A percentile compares a stretch with the other conserved stretches of the same genome.
Conservation (phyloP, 2,113 vertebrate genomes). For the Platichthys flesus region DNA sequence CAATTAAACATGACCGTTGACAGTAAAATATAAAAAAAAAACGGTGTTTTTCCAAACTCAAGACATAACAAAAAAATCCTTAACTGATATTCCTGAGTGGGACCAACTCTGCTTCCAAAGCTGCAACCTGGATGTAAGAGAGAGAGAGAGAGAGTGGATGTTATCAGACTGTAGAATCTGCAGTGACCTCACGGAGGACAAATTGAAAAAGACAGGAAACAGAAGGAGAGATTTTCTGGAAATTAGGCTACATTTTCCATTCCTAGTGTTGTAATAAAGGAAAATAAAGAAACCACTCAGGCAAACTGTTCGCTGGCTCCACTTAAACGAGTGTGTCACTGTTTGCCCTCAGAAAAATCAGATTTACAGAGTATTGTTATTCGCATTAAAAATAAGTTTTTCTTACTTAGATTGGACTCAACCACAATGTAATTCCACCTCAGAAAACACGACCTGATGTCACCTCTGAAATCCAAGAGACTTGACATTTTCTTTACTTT, state of each 20-base stretch:
- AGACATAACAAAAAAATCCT: not conserved
- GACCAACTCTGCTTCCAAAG: not conserved
- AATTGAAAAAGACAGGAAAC: conserved; percentile 29
- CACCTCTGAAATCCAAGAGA: conserved; percentile 12
- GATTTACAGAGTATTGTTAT: not conserved
- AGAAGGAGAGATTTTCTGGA: conserved; percentile 28
- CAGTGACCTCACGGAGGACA: conserved; percentile 9
- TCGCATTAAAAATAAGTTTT: not conserved
- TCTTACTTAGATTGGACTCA: not conserved
- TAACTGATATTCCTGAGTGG: conserved; percentile 1
- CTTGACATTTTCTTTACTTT: conserved; percentile 29
- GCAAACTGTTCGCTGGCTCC: conserved; percentile 3
- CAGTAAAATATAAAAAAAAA: conserved; percentile 5
- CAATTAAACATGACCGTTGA: conserved; percentile 23
- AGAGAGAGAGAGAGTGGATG: not conserved
- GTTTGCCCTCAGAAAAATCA: not conserved
- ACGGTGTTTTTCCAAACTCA: not conserved
- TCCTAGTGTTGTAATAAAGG: conserved; percentile 9
- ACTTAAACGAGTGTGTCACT: not conserved
- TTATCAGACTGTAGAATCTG: conserved; percentile 24
- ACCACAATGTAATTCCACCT: not conserved
- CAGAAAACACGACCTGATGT: conserved; percentile 31
- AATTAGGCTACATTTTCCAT: conserved; percentile 24
- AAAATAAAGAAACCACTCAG: conserved; percentile 14
- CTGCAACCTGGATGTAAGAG: not conserved